Percentiles rank a stretch among this genome's conserved stretches.
These are phyloP conservation scores for Limnephilus auricula DNA, from an alignment of 2,888 invertebrate genomes.

Conservation along the genomic window DNA sequence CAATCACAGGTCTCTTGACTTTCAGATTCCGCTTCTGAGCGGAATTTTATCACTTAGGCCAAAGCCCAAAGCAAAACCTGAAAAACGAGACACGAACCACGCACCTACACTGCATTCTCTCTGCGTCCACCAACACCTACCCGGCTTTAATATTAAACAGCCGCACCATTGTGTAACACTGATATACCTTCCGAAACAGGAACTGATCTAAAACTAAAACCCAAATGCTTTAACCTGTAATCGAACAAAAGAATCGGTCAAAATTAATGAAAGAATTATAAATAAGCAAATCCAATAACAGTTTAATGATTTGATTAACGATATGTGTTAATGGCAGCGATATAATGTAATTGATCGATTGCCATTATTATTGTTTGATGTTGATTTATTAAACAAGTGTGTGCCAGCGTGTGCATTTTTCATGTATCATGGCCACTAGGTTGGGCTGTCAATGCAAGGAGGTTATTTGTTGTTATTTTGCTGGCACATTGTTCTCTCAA, in stretches of 20 bases:
- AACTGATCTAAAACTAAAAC: not conserved
- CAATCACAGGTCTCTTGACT: not conserved
- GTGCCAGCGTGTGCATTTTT: not conserved
- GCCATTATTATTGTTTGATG: not conserved
- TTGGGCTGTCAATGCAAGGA: not conserved
- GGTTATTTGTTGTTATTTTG: not conserved
- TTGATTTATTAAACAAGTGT: not conserved
- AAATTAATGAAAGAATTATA: not conserved
- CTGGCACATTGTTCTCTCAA: no score
- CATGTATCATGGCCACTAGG: not conserved
- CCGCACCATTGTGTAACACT: not conserved
- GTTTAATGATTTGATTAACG: not conserved
- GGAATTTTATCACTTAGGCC: not conserved
- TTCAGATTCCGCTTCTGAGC: not conserved
- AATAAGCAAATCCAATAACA: not conserved
- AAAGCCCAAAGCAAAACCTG: not conserved
- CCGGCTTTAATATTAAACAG: not conserved
- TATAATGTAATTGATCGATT: not conserved
- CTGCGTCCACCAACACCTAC: not conserved
- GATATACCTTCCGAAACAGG: not conserved
- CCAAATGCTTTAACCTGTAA: not conserved
- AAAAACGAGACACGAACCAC: not conserved
- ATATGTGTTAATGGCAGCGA: not conserved
- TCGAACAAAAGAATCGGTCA: not conserved
- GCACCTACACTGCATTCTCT: not conserved